Evolutionary conservation across 1,140 invertebrate genomes (phyloP), one percentile per base, ranked within the genome.

Genomic region (Zaprionus taronus): DNA sequence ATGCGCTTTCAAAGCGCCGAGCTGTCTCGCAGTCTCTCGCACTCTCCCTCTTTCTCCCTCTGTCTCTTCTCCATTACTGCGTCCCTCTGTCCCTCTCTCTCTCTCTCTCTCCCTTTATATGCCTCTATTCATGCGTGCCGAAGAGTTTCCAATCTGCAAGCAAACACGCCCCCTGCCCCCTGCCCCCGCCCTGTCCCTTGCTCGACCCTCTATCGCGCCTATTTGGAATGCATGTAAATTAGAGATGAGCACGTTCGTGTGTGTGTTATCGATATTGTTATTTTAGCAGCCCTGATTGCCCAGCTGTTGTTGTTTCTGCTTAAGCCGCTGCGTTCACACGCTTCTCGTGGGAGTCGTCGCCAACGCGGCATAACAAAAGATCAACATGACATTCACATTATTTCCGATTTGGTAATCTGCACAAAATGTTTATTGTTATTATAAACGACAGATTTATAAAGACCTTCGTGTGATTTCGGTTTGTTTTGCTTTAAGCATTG

Each of bases 51-150:
- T 5, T 1, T 24, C 9, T 24, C 51, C 2, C 0, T 24, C 51
- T 28, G 14, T 28, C 24, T 55, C 1, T 28, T 7, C 24, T 5
- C 24, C 24, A 26, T 26, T 26, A 4, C 4, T 26, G 24, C 24
- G 3, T 24, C 24, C 24, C 24, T 24, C 17, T 5, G 20, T 14
- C 17, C 4, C 22, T 15, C 20, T 6, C 51, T 22, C 47, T 20
- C 15, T n/a, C 38, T 22, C 6, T 49, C 44, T 12, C 17, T 47
- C 17, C 9, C 17, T 24, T 20, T 24, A 24, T 53, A 63, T 61
- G 67, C 22, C 62, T 57, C 83, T 90, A 87, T 87, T 87, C 85
- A 87, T 89, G 84, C 84, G 85, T 87, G 71, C 20, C 53, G 47
- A 15, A 26, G 62, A 38, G 56, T 62, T 31, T 31, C 26, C 61